Conservation (phyloP, 2,797 vertebrate genomes). For the Scolopax bukidnonensis region DNA sequence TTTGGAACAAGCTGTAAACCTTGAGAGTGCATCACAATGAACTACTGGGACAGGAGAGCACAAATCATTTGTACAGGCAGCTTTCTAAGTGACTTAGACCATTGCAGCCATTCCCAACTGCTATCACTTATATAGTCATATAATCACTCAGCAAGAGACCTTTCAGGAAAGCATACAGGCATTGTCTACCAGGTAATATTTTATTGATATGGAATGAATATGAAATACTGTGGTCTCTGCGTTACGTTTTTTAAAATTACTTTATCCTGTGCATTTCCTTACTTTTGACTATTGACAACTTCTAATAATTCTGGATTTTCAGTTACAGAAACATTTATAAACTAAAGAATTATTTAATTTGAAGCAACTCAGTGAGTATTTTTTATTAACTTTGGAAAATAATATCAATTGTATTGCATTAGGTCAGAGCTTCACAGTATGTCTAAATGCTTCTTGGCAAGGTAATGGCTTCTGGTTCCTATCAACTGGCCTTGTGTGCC, state of each 20-base stretch:
- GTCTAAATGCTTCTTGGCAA: constrained; percentile 2
- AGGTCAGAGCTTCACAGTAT: not conserved
- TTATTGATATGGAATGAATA: not conserved
- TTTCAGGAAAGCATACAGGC: not conserved
- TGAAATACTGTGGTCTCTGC: not conserved
- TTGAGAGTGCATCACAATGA: not conserved
- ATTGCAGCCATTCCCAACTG: not conserved
- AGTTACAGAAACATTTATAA: not conserved
- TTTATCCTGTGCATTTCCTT: not conserved
- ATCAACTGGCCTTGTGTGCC: not conserved
- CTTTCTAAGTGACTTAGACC: not conserved
- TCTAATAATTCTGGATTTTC: not conserved
- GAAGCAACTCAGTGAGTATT: not conserved
- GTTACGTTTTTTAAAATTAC: not conserved
- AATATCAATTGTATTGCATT: not conserved
- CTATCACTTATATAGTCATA: not conserved
- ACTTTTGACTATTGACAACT: not conserved
- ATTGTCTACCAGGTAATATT: not conserved
- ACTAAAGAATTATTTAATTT: not conserved
- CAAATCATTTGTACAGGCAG: not conserved
- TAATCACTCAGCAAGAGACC: not conserved
- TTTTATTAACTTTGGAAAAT: not conserved
- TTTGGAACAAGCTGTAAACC: not conserved
- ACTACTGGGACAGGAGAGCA: not conserved
- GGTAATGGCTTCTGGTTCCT: not conserved